Conservation (phyloP, 2,113 vertebrate genomes). For the Sprattus sprattus region DNA sequence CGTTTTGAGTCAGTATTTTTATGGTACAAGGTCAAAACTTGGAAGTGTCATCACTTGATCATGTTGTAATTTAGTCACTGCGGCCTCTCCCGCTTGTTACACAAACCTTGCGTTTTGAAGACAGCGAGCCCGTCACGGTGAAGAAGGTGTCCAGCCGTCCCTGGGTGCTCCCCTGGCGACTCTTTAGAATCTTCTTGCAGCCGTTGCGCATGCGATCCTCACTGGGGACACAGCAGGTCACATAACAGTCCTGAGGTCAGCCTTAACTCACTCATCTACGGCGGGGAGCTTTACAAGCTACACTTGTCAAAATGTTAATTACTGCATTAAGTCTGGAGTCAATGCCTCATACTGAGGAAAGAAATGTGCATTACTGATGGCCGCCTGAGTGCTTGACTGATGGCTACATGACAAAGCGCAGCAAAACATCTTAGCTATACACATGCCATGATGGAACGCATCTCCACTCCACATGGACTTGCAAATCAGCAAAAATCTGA, state of each 20-base stretch:
- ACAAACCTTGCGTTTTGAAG: slow-evolving; percentile 86
- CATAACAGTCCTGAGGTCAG: slow-evolving; percentile 18
- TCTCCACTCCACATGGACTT: no score
- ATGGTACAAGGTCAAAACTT: neutral
- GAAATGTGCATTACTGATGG: neutral
- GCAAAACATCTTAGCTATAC: no score
- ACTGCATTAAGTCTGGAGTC: neutral
- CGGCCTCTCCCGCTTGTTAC: neutral
- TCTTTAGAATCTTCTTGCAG: slow-evolving; percentile 83
- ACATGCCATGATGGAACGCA: no score
- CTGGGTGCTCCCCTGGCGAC: slow-evolving; percentile 92
- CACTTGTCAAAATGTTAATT: neutral
- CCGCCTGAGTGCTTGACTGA: neutral
- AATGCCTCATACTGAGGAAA: neutral
- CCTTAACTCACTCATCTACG: neutral
- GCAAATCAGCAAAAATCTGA: no score
- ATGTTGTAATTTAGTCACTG: neutral
- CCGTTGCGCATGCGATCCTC: slow-evolving; percentile 91
- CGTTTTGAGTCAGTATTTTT: neutral
- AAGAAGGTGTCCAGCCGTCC: slow-evolving; percentile 94
- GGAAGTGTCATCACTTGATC: neutral
- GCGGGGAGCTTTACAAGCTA: no score
- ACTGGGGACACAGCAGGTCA: slow-evolving; percentile 49
- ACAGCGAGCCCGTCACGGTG: slow-evolving; percentile 89
- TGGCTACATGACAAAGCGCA: neutral